These are phyloP conservation scores for Scaptomyza pallida DNA, from an alignment of 1,140 invertebrate genomes.

Conservation along the genomic window DNA sequence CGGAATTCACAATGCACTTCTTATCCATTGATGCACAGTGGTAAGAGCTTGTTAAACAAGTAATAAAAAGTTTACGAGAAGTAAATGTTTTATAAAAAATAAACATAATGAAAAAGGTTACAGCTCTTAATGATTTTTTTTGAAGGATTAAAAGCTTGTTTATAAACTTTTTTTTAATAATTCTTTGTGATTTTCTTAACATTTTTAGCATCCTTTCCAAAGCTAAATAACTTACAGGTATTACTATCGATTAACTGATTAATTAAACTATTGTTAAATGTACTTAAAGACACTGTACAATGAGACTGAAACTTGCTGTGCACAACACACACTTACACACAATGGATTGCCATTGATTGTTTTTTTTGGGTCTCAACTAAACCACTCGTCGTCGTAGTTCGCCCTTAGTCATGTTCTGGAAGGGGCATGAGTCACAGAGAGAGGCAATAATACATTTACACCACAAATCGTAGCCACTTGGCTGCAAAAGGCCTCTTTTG, in stretches of 20 bases:
- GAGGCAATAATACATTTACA: constrained; percentile 9
- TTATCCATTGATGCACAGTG: constrained; percentile 19
- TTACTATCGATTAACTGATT: neutral
- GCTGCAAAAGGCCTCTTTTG: constrained; percentile 20
- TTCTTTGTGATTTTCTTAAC: neutral
- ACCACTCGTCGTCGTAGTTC: constrained; percentile 41
- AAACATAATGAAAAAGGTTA: too few species aligned
- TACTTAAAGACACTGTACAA: constrained; percentile 25
- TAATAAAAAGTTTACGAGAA: too few species aligned
- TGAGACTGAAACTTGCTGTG: constrained; percentile 20
- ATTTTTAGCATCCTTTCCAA: neutral
- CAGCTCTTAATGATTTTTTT: too few species aligned
- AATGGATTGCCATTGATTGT: constrained; percentile 71
- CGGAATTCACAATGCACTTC: constrained; percentile 66
- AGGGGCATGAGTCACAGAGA: constrained; percentile 43
- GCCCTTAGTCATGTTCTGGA: constrained; percentile 60
- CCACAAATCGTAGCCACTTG: constrained; percentile 22
- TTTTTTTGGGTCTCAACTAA: constrained; percentile 44
- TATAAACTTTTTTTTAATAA: too few species aligned
- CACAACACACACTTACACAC: constrained; percentile 45
- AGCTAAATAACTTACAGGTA: too few species aligned
- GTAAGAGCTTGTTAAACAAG: neutral
- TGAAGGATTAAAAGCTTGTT: too few species aligned
- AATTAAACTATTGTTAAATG: neutral
- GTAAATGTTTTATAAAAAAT: too few species aligned